A percentile compares a stretch with the other conserved stretches of the same genome.
phyloP scores from a whole-genome alignment of 2,888 invertebrate genomes.

The Tromatobia lineatoria region DNA sequence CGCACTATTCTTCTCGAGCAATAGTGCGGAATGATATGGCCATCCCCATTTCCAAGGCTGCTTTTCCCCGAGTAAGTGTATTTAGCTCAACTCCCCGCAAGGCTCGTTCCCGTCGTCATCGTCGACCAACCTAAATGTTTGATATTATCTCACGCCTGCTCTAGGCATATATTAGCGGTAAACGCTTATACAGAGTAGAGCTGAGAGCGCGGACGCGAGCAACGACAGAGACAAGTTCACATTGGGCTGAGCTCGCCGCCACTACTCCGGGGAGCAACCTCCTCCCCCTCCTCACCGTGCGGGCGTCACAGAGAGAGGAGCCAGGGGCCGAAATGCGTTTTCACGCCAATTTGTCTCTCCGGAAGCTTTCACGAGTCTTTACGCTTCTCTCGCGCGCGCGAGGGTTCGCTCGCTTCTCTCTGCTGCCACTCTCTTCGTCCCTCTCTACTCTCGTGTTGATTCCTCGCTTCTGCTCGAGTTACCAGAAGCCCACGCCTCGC shows the following conservation, averaged over 20 bases:
- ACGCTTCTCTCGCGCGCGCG: slow-evolving; percentile 78
- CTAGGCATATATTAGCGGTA: slow-evolving; percentile 16
- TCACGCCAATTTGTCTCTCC: slow-evolving; percentile 85
- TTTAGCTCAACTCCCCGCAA: slow-evolving; percentile 79
- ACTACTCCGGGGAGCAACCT: slow-evolving; percentile 56
- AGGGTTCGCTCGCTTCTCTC: slow-evolving; percentile 32
- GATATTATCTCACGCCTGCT: slow-evolving; percentile 80
- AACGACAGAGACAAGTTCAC: slow-evolving; percentile 23
- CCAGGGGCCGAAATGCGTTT: slow-evolving; percentile 82
- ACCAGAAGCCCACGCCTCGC: not conserved
- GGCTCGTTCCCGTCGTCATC: slow-evolving; percentile 66
- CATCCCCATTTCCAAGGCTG: slow-evolving; percentile 49
- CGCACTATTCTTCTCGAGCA: slow-evolving; percentile 83
- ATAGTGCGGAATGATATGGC: slow-evolving; percentile 83
- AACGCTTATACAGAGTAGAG: slow-evolving; percentile 20
- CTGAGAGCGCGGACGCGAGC: slow-evolving; percentile 11
- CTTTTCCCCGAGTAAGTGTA: slow-evolving; percentile 80
- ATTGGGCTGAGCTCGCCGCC: slow-evolving; percentile 63
- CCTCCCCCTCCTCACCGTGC: slow-evolving; percentile 38
- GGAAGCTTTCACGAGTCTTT: slow-evolving; percentile 85
- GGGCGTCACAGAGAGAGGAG: slow-evolving; percentile 53
- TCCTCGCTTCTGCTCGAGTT: slow-evolving; percentile 31
- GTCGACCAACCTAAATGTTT: slow-evolving; percentile 82
- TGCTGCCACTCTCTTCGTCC: slow-evolving; percentile 24
- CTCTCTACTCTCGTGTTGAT: slow-evolving; percentile 52